These are phyloP conservation scores for Steinernema hermaphroditum DNA, from an alignment of 2,888 invertebrate species.

Conservation along the genomic window DNA sequence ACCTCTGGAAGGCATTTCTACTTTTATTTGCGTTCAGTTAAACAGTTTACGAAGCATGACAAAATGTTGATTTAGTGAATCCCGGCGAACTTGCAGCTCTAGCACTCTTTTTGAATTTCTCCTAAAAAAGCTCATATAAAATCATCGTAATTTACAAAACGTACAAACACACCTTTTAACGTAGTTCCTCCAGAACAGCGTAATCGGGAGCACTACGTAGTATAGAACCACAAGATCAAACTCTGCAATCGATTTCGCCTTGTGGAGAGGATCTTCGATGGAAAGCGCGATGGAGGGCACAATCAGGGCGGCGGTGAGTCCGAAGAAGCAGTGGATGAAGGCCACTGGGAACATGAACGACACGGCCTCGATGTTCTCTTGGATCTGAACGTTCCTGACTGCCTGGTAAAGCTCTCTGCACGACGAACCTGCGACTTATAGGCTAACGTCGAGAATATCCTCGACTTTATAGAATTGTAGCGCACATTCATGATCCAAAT, in stretches of 20 bases:
- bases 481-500: conserved; percentile 14
- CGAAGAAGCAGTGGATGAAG: neutral
- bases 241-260: neutral
- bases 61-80: neutral
- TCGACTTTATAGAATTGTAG: neutral
- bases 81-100: neutral
- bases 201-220: neutral
- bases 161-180: neutral
- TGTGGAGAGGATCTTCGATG: neutral
- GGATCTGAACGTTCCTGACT: too few species aligned
- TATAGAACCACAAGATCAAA: neutral
- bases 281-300: neutral
- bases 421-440: neutral
- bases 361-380: conserved; percentile 25
- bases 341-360: conserved; percentile 6
- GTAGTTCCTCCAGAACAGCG: neutral
- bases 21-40: too few species aligned
- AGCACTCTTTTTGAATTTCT: neutral
- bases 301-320: neutral
- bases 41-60: neutral
- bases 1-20: too few species aligned
- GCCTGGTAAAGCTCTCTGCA: too few species aligned
- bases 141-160: neutral
- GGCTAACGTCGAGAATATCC: neutral
- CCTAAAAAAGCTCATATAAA: neutral